Evolutionary conservation across 2,888 invertebrate species (phyloP), one percentile per base, ranked within the genome.

Genomic region (Panopea generosa): DNA sequence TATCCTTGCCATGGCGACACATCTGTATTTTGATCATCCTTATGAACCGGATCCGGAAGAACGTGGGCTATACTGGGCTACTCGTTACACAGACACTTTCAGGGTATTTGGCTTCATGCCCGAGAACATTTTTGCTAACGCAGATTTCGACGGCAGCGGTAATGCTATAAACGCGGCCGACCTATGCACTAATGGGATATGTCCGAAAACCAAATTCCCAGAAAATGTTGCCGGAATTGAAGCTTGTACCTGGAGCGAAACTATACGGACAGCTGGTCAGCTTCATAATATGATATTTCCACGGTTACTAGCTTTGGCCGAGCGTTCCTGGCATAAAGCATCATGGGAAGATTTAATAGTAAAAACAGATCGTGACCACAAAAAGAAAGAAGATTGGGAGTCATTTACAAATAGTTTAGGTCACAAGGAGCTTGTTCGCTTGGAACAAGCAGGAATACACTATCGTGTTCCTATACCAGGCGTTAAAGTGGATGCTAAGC

Each of bases 51-150:
- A 87, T 52, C 90, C 90, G 0, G 86, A 89, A 33, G 90, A 90
- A 75, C 74, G 89, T 20, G 92, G 92, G 2, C 79, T 87, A 26
- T 89, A 89, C 71, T 92, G 92, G 92, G 91, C 91, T 0, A 84
- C 91, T 0, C 77, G 90, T 11, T 91, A 81, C 78, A 86, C 85
- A 1, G 85, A 89, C 83, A 87, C 87, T 0, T 72, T 70, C 24
- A 87, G 84, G 59, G 79, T 84, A 0, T 90, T 90, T 67, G 78
- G 78, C 16, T 90, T 87, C 65, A 83, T 86, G 68, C 89, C 90
- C 0, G 84, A 83, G 24, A 66, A 84, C 59, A 67, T 87, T 4
- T 85, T 83, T 50, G 60, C 52, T 18, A 90, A 89, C 60, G 83
- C 82, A 0, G 84, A 86, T 20, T 75, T 79, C 14, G 77, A 74